A percentile compares a stretch with the other conserved stretches of the same genome.
These are phyloP conservation scores for Planococcus citri DNA, from an alignment of 1,140 invertebrate genomes.

Conservation along the genomic window DNA sequence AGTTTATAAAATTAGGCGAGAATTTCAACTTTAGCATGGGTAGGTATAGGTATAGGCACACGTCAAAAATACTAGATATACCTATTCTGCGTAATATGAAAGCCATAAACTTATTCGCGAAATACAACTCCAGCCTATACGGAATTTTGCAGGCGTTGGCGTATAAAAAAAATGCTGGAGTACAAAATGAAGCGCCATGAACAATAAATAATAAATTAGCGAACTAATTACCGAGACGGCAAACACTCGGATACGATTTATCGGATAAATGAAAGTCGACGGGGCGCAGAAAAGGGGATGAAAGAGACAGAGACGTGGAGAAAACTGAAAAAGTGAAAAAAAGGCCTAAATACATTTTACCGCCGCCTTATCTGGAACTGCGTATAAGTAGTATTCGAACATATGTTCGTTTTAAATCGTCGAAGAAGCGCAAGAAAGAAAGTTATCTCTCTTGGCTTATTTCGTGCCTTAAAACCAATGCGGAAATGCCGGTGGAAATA, in stretches of 20 bases:
- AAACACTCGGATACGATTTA: background rate
- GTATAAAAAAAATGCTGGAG: background rate
- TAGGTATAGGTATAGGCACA: too few species aligned
- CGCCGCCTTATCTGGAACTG: background rate
- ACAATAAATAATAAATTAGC: background rate
- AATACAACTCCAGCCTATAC: too few species aligned
- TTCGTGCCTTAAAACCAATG: conserved; percentile 15
- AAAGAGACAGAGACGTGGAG: background rate
- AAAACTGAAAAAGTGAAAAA: background rate
- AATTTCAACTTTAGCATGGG: too few species aligned
- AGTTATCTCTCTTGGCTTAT: conserved; percentile 11
- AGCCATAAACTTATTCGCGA: too few species aligned
- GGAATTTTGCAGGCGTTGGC: too few species aligned
- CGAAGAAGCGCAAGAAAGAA: conserved; percentile 6
- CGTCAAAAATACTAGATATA: too few species aligned
- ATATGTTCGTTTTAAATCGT: background rate
- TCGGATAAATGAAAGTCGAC: background rate
- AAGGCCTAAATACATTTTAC: too few species aligned
- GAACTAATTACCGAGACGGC: background rate
- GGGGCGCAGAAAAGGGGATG: background rate
- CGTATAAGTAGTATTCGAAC: background rate
- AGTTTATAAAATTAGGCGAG: too few species aligned
- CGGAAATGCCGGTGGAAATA: conserved; percentile 19
- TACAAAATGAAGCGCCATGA: background rate
- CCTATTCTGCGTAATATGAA: too few species aligned